These are phyloP conservation scores for Sialis fuliginosa DNA, from an alignment of 2,888 invertebrate genomes.

Conservation along the genomic window DNA sequence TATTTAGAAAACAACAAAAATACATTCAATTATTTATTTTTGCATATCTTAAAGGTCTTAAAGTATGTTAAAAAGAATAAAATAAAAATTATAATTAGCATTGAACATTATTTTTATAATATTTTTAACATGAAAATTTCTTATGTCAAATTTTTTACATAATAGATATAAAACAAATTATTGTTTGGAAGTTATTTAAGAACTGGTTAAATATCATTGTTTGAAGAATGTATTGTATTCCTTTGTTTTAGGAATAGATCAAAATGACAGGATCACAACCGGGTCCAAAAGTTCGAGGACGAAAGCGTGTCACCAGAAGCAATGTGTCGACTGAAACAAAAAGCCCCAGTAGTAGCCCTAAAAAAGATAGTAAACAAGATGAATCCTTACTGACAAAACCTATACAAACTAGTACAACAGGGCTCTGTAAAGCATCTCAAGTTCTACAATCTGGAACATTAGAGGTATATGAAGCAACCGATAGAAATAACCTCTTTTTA, in stretches of 20 bases:
- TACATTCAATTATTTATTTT: no score
- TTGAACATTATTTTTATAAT: no score
- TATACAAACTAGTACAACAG: slow-evolving; percentile 46
- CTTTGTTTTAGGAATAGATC: neutral
- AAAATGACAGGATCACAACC: slow-evolving; percentile 3
- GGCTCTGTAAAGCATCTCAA: slow-evolving; percentile 50
- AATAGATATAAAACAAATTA: no score
- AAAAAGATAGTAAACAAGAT: slow-evolving; percentile 17
- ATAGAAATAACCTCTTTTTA: neutral
- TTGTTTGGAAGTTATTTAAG: no score
- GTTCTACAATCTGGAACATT: slow-evolving; percentile 58
- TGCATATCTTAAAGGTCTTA: no score
- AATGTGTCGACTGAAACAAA: slow-evolving; percentile 2
- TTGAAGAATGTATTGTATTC: neutral
- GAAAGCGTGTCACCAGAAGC: neutral
- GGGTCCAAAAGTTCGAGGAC: neutral
- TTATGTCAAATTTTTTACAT: no score
- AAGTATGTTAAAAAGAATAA: no score
- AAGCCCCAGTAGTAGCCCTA: neutral
- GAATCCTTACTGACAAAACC: slow-evolving; percentile 36
- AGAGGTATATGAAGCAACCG: slow-evolving; percentile 34
- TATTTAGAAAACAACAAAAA: no score
- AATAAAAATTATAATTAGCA: no score
- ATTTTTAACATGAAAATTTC: no score
- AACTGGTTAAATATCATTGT: no score